These are phyloP conservation scores for Eufriesea mexicana DNA, from an alignment of 1,140 invertebrate species.

Conservation along the genomic window DNA sequence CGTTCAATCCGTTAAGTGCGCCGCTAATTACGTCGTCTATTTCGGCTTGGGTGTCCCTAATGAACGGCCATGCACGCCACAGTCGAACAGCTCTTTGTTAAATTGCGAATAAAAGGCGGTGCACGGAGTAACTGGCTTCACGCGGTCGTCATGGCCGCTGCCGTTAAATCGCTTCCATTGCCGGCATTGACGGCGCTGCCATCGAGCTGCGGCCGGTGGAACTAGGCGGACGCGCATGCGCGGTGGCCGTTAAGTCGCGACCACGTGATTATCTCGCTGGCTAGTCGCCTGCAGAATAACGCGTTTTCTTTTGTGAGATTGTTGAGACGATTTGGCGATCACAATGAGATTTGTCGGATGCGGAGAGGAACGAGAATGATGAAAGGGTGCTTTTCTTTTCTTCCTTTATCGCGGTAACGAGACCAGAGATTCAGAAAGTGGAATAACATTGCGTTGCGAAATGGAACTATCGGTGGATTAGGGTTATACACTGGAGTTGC, in stretches of 20 bases:
- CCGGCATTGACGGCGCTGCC: too few relatives aligned
- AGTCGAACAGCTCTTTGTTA: conserved; percentile 12
- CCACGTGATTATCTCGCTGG: background rate
- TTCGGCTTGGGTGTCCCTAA: conserved; percentile 10
- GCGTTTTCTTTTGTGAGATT: background rate
- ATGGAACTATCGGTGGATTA: too few relatives aligned
- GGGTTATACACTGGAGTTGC: too few relatives aligned
- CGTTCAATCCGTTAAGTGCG: conserved; percentile 39
- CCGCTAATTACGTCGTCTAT: conserved; percentile 40
- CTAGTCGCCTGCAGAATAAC: background rate
- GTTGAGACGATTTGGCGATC: background rate
- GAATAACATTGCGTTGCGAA: too few relatives aligned
- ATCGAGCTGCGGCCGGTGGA: background rate
- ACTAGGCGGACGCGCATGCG: background rate
- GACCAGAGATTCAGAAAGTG: background rate
- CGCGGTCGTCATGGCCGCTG: too few relatives aligned
- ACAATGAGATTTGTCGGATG: background rate
- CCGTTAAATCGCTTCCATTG: background rate
- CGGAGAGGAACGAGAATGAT: too few relatives aligned
- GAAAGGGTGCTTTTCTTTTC: background rate
- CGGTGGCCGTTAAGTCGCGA: background rate
- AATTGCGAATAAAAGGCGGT: conserved; percentile 20
- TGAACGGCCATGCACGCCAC: background rate
- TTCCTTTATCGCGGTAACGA: background rate
- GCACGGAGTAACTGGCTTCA: background rate